Evolutionary conservation across 64 coral and sea anemone species (phyloP).

Genomic region (Montipora capricornis): DNA sequence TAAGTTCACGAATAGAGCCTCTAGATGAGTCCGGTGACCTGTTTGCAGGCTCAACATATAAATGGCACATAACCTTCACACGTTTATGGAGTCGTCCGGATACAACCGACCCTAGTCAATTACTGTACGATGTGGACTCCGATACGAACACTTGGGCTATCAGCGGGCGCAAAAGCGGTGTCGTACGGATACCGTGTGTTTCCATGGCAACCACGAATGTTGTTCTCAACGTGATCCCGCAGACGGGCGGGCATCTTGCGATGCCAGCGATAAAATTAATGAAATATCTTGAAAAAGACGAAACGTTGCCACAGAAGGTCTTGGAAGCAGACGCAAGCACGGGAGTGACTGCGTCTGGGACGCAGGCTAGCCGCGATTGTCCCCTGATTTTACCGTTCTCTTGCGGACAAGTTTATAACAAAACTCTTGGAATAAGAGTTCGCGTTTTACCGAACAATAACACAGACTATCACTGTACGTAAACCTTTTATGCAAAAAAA

Average conservation of each 20-base stretch:
- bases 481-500: background rate
- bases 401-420: constrained; percentile 88
- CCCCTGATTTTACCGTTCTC: constrained; percentile 60
- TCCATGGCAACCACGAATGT: constrained; percentile 86
- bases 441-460: constrained; percentile 88
- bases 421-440: constrained; percentile 69
- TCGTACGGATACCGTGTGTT: constrained; percentile 72
- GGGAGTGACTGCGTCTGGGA: background rate
- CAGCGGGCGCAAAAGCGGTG: constrained; percentile 83
- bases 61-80: constrained; percentile 71
- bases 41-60: constrained; percentile 55
- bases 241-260: constrained; percentile 81
- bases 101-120: background rate
- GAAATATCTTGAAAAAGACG: constrained; percentile 64
- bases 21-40: constrained; percentile 38
- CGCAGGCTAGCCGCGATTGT: constrained; percentile 9
- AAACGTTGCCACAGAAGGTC: constrained; percentile 10
- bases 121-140: constrained; percentile 86
- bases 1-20: constrained; percentile 79
- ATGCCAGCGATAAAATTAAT: constrained; percentile 77
- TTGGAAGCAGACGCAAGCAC: constrained; percentile 35
- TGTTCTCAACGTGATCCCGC: constrained; percentile 69
- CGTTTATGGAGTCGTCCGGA: constrained; percentile 17
- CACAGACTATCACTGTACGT: constrained; percentile 1
- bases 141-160: constrained; percentile 87